Percentiles rank a stretch among this genome's conserved stretches.
Evolutionary conservation across 2,797 vertebrate genomes (phyloP).

Genomic region (Cichlasoma orientale): DNA sequence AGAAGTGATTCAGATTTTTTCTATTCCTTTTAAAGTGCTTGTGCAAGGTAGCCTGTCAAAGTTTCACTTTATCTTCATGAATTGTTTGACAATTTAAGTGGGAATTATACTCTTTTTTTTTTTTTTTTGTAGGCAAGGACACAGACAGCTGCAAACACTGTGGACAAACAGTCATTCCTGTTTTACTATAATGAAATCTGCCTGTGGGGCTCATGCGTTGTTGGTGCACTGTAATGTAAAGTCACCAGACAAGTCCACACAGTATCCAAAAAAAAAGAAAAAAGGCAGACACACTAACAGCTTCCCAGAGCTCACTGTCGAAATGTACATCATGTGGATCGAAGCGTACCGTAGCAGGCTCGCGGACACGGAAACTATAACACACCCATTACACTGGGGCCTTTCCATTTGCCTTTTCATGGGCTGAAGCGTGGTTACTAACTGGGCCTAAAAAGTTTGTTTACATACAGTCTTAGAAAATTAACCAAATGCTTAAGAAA

Average conservation of each 20-base stretch:
- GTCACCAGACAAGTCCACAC: background rate
- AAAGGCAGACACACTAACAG: background rate
- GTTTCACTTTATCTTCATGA: background rate
- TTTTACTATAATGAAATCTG: background rate
- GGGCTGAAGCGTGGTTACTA: background rate
- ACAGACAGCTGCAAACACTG: background rate
- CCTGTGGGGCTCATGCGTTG: background rate
- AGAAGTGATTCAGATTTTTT: background rate
- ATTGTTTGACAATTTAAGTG: background rate
- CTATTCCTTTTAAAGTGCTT: background rate
- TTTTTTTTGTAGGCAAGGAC: too few species aligned
- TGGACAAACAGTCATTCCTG: background rate
- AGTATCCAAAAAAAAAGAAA: background rate
- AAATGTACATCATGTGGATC: background rate
- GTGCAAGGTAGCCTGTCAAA: background rate
- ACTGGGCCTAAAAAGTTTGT: background rate
- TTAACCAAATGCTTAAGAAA: background rate
- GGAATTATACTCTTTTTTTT: background rate
- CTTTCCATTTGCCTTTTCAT: background rate
- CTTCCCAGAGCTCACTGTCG: background rate
- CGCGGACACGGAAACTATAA: background rate
- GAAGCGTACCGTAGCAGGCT: background rate
- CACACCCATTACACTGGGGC: background rate
- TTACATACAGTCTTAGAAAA: background rate
- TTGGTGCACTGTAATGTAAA: background rate